Conservation (phyloP, 2,797 vertebrate species). For the Micropoecilia bifurca region DNA sequence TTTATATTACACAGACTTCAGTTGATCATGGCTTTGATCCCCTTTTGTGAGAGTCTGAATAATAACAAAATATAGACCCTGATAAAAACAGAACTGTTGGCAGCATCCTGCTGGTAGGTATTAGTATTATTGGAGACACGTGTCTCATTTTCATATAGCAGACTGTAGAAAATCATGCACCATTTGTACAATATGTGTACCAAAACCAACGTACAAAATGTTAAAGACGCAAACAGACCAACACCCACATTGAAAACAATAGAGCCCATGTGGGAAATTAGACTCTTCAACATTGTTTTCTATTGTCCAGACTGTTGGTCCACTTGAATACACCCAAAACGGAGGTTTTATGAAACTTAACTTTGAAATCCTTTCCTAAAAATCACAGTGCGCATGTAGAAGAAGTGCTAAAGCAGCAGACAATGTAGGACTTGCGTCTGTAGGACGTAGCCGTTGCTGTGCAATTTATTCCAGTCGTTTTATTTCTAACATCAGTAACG, state of each 20-base stretch:
- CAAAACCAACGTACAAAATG: neutral
- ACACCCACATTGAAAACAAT: neutral
- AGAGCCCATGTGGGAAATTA: neutral
- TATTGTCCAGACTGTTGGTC: neutral
- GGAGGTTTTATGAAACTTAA: neutral
- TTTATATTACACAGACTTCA: neutral
- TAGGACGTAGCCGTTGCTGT: neutral
- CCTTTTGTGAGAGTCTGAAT: neutral
- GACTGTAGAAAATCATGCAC: neutral
- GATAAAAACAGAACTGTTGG: neutral
- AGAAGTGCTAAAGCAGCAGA: neutral
- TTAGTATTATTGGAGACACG: neutral
- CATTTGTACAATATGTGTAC: too few relatives aligned
- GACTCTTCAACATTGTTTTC: neutral
- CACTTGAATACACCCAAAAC: neutral
- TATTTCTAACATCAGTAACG: slow-evolving; percentile 18
- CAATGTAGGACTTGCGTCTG: slow-evolving; percentile 2
- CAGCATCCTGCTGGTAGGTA: neutral
- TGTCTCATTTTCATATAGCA: neutral
- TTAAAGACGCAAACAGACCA: neutral
- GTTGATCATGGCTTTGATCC: neutral
- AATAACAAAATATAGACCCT: neutral
- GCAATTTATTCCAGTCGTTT: slow-evolving; percentile 21
- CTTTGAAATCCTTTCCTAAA: neutral
- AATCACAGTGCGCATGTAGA: neutral